Evolutionary conservation across 2,888 invertebrate species (phyloP).

Genomic region (Cephus spinipes): DNA sequence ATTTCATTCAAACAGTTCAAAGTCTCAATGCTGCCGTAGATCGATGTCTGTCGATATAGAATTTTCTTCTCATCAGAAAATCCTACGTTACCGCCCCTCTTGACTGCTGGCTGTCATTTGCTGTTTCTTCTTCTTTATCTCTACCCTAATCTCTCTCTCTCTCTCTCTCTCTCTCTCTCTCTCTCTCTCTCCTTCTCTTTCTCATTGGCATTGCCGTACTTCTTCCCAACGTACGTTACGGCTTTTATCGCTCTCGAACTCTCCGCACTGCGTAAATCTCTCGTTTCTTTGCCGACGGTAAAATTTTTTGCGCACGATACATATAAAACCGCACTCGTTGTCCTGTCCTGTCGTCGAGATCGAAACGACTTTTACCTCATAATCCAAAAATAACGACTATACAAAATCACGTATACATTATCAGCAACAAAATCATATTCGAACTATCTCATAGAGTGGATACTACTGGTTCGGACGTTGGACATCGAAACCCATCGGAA

Average conservation of each 20-base stretch:
- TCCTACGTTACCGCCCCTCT: background rate
- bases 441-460: background rate
- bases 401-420: background rate
- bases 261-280: background rate
- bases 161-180: constrained; percentile 18
- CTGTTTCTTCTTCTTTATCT: background rate
- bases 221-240: background rate
- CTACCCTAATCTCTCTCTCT: constrained; percentile 9
- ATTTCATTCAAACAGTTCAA: background rate
- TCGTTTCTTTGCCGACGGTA: background rate
- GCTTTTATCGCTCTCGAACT: background rate
- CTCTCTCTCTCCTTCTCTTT: constrained; percentile 12
- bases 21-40: background rate
- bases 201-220: constrained; percentile 9
- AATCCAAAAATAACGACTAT: background rate
- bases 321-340: background rate
- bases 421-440: background rate
- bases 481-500: background rate
- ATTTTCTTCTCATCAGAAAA: background rate
- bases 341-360: background rate
- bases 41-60: background rate
- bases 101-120: background rate
- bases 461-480: background rate
- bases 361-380: background rate
- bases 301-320: background rate